Evolutionary conservation across 2,888 invertebrate genomes (phyloP), one percentile per base, ranked within the genome.

Genomic region (Octodonta nipae): DNA sequence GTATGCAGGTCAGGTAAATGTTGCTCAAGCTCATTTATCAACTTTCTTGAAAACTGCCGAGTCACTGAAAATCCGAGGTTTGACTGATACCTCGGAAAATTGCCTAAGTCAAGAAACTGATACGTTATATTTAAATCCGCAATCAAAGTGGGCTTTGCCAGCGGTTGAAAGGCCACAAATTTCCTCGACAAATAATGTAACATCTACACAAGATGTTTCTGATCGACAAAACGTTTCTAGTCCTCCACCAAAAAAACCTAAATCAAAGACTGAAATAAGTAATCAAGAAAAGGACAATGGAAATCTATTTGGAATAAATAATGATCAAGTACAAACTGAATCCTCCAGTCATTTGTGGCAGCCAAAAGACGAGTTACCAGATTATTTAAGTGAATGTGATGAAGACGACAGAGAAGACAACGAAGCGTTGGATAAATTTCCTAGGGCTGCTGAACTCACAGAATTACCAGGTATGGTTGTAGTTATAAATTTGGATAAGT

Each of bases 1-100:
- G 82, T 85, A 85, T 60, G 80, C 79, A 45, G 84, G 84, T 32
- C 83, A 83, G 65, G 84, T 84, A 44, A 82, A 81, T 61, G 79
- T 82, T 40, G 79, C 81, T 47, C 81, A 82, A 65, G 76, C 78
- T 40, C 78, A 82, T 53, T 67, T 83, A 41, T 75, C 78, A 43
- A 72, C 77, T 20, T 80, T 83, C 61, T 65, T 82, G 46, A 73
- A 78, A 49, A 82, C 81, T 16, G 83, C 83, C 28, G 81, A 83
- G 60, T 79, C 80, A 41, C 65, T 82, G 40, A 79, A 81, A 65
- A 81, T 82, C 46, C 70, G 81, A 51, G 82, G 82, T 43, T 69
- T 82, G 55, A 81, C 81, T 25, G 81, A 82, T 58, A 71, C 71
- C 49, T 68, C 71, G 11, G 12, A 16, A 12, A 26, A 12, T 8